Base-by-base conservation (phyloP, 1,140 invertebrate species). In the Eriocheir sinensis region DNA sequence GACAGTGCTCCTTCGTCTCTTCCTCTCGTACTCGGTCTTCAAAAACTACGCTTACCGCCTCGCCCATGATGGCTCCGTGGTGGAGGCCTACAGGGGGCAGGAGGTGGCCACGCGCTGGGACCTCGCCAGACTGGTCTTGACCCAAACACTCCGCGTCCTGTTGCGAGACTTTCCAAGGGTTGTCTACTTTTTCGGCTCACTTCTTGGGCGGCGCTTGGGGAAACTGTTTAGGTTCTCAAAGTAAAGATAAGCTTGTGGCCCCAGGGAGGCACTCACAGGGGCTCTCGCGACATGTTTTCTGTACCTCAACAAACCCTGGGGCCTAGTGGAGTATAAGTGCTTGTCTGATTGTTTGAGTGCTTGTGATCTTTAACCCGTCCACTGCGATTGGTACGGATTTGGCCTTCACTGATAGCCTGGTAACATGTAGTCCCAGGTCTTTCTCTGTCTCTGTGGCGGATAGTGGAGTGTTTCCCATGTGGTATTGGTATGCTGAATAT, bases 1-100 rank as follows among this genome's bases (percentile, higher is more conserved):
- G 12, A 85, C 91, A 32, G 89, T 94, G 15, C 36, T 94, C 0
- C 32, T 44, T n/a, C 60, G 93, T 8, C 12, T 94, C 0, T 91
- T 94, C 34, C 40, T 91, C 21, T 94, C 93, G 17, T 94, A 91
- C 32, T 89, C 93, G 0, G 81, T 86, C 40, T 94, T 94, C 79
- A 94, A 91, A 79, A 60, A n/a, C 30, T 94, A 94, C 38, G 38
- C 32, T 0, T 94, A 94, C 48, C 32, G 34, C 21, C 36, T 91
- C 41, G 32, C 34, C 3, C 30, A 36, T 8, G 89, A 94, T 85
- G 93, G 93, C 17, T 40, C 40, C 12, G 36, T 94, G n/a, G 41
- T 94, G 2, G 93, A 94, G 44, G 21, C 27, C 9, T 60, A 32
- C 44, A 30, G 91, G 44, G 93, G 93, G 2, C 21, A 72, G 30